Evolutionary conservation across 2,888 invertebrate species (phyloP).

Genomic region (Morpho deidamia): DNA sequence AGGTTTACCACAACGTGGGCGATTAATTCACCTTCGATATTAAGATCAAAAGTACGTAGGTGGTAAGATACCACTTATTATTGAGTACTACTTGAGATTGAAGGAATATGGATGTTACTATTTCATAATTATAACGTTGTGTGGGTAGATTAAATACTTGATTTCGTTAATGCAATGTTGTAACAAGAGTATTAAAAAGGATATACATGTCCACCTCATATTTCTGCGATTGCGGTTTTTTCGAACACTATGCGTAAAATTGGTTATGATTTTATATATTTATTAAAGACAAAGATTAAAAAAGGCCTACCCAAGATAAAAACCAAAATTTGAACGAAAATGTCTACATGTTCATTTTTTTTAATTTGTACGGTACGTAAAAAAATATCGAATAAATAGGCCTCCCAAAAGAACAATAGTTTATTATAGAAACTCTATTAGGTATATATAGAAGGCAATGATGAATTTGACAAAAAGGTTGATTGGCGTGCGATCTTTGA

Average conservation of each 20-base stretch:
- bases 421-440: too few species aligned
- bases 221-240: too few species aligned
- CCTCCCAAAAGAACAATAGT: too few species aligned
- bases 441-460: constrained; percentile 20
- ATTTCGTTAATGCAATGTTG: neutral
- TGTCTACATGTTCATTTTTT: too few species aligned
- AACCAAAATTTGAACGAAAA: too few species aligned
- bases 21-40: constrained; percentile 71
- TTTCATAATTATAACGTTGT: constrained; percentile 19
- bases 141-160: constrained; percentile 7
- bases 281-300: too few species aligned
- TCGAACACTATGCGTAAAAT: too few species aligned
- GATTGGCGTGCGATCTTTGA: constrained; percentile 63
- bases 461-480: constrained; percentile 45
- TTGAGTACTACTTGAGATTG: constrained; percentile 32
- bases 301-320: too few species aligned
- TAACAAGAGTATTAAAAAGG: neutral
- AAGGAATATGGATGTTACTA: constrained; percentile 38
- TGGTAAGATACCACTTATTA: constrained; percentile 46
- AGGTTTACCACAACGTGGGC: constrained; percentile 56
- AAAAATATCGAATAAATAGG: too few species aligned
- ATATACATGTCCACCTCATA: neutral
- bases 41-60: constrained; percentile 62
- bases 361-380: too few species aligned
- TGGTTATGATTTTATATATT: too few species aligned